Conservation (phyloP, 2,113 vertebrate species). For the Xiphias gladius region DNA sequence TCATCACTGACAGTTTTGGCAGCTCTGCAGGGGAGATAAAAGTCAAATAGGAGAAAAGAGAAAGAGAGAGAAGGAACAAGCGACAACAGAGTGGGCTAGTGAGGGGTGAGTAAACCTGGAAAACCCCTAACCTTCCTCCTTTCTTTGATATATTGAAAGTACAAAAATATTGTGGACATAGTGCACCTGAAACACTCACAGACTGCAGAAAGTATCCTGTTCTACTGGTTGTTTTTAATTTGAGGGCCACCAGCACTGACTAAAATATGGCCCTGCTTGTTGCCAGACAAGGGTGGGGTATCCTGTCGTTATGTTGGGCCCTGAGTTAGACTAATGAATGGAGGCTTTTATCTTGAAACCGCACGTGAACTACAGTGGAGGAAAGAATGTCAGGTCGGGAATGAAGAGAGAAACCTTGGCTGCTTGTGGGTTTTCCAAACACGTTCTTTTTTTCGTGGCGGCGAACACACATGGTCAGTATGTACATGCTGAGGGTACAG, state of each 20-base stretch:
- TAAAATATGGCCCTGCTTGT: conserved; percentile 57
- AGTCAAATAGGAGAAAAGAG: conserved; percentile 55
- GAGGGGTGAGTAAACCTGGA: conserved; percentile 56
- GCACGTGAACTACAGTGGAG: conserved; percentile 68
- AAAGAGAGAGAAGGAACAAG: conserved; percentile 60
- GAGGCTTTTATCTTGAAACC: conserved; percentile 78
- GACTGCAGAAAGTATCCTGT: conserved; percentile 23
- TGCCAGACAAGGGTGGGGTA: conserved; percentile 78
- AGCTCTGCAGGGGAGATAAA: conserved; percentile 59
- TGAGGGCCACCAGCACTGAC: conserved; percentile 53
- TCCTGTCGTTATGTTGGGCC: conserved; percentile 68
- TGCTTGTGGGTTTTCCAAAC: conserved; percentile 63
- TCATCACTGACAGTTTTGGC: conserved; percentile 58
- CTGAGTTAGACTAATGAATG: conserved; percentile 77
- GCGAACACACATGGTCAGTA: conserved; percentile 29
- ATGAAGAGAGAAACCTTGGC: conserved; percentile 48
- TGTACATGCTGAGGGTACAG: conserved; percentile 10
- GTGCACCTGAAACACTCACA: conserved; percentile 28
- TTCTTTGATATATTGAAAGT: background rate
- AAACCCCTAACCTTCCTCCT: conserved; percentile 43
- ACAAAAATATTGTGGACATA: background rate
- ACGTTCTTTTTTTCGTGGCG: conserved; percentile 6
- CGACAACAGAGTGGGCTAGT: conserved; percentile 22
- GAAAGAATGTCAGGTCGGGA: conserved; percentile 74
- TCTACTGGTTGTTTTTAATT: conserved; percentile 45